phyloP scores from a whole-genome alignment of 2,113 vertebrate genomes.

The Pao palembangensis region DNA sequence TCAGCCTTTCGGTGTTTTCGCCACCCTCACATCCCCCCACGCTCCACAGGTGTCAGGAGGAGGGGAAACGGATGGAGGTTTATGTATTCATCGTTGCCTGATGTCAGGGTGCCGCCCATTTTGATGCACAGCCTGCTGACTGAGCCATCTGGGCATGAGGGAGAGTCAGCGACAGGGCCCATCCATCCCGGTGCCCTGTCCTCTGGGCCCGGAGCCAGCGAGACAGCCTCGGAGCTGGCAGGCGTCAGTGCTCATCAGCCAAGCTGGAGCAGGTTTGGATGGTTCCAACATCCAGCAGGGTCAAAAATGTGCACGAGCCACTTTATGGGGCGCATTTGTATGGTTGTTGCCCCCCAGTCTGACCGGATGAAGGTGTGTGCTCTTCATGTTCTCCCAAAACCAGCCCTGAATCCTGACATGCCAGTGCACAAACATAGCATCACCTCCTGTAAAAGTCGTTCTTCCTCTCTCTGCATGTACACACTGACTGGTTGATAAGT shows the following conservation, averaged over 20 bases:
- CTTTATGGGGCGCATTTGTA: conserved; percentile 24
- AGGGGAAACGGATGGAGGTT: conserved; percentile 50
- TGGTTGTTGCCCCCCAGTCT: conserved; percentile 3
- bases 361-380: conserved; percentile 34
- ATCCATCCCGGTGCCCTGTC: conserved; percentile 47
- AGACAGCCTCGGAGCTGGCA: conserved; percentile 50
- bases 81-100: conserved; percentile 49
- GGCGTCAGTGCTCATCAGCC: conserved; percentile 28
- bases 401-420: neutral
- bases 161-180: conserved; percentile 42
- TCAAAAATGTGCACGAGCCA: conserved; percentile 35
- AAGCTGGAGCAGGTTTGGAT: conserved; percentile 50
- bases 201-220: conserved; percentile 56
- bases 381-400: conserved; percentile 8
- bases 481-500: too few species aligned
- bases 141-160: conserved; percentile 68
- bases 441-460: too few species aligned
- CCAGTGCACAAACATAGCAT: too few species aligned
- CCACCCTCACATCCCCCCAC: conserved; percentile 15
- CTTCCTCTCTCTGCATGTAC: too few species aligned
- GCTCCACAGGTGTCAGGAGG: conserved; percentile 56
- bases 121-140: conserved; percentile 57
- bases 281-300: conserved; percentile 28
- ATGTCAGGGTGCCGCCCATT: conserved; percentile 56
- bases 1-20: neutral